A percentile compares a stretch with the other conserved stretches of the same genome.
Evolutionary conservation across 92 coral and sea anemone genomes (phyloP).

Genomic region (Ricordea florida): DNA sequence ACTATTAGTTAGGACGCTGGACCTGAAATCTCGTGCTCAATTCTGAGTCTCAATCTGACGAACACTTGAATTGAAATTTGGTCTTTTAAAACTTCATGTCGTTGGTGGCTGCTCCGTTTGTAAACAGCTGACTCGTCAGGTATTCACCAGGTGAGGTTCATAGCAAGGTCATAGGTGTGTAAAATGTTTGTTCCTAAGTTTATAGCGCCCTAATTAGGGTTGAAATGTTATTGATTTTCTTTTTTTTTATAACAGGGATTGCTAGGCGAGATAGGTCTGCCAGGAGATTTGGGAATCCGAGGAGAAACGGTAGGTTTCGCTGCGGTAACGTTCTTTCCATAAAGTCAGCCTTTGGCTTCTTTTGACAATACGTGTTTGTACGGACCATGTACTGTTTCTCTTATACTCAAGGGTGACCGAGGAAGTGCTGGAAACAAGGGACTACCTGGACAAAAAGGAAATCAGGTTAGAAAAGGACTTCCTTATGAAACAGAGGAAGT

Average conservation of each 20-base stretch:
- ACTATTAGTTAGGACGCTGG: too few species aligned
- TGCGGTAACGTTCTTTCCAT: background rate
- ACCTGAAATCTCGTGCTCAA: too few species aligned
- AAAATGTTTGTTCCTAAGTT: too few species aligned
- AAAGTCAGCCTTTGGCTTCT: background rate
- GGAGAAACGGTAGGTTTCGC: constrained; percentile 23
- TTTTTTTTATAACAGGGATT: constrained; percentile 2
- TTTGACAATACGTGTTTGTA: background rate
- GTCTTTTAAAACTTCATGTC: too few species aligned
- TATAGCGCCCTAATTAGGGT: too few species aligned
- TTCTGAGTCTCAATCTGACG: too few species aligned
- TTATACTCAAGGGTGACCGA: constrained; percentile 16
- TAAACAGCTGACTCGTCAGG: too few species aligned
- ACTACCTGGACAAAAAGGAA: constrained; percentile 38
- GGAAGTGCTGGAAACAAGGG: constrained; percentile 30
- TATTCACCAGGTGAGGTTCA: too few species aligned
- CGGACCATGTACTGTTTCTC: background rate
- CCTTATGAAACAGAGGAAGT: too few species aligned
- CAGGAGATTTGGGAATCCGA: constrained; percentile 7
- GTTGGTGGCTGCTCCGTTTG: too few species aligned
- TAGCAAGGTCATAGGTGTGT: too few species aligned
- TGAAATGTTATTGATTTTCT: background rate
- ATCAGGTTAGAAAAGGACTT: background rate
- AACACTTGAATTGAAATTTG: too few species aligned
- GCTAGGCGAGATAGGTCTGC: constrained; percentile 7